Evolutionary conservation across 2,113 vertebrate genomes (phyloP).

Genomic region (Tor tambroides): DNA sequence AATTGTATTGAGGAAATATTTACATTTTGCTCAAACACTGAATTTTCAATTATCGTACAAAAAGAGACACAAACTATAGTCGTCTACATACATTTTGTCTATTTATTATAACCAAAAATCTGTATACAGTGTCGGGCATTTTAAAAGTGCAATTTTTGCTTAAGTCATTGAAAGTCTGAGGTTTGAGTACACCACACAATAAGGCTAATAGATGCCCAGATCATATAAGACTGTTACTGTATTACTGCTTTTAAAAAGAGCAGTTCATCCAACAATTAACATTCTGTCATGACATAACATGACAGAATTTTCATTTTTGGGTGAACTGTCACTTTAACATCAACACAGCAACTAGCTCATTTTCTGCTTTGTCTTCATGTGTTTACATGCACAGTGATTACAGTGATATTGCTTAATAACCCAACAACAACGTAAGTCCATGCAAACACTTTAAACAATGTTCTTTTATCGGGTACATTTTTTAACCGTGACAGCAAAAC

Average conservation of each 20-base stretch:
- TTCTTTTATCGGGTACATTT: not conserved
- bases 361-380: not conserved
- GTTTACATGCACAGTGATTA: not conserved
- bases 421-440: not conserved
- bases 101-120: slow-evolving; percentile 19
- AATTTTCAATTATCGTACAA: not conserved
- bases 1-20: slow-evolving; percentile 21
- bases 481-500: not conserved
- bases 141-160: slow-evolving; percentile 43
- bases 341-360: not conserved
- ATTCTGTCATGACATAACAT: not conserved
- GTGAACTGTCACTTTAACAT: not conserved
- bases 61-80: slow-evolving; percentile 9
- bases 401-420: not conserved
- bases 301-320: not conserved
- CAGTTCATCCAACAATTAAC: not conserved
- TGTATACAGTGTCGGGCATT: slow-evolving; percentile 26
- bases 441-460: not conserved
- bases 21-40: slow-evolving; percentile 50
- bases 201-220: not conserved
- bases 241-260: too few species aligned
- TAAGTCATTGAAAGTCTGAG: not conserved
- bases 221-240: not conserved
- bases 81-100: slow-evolving; percentile 37
- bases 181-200: slow-evolving; percentile 15